Evolutionary conservation across 2,113 vertebrate genomes (phyloP).

Genomic region (Bothrops jararaca): DNA sequence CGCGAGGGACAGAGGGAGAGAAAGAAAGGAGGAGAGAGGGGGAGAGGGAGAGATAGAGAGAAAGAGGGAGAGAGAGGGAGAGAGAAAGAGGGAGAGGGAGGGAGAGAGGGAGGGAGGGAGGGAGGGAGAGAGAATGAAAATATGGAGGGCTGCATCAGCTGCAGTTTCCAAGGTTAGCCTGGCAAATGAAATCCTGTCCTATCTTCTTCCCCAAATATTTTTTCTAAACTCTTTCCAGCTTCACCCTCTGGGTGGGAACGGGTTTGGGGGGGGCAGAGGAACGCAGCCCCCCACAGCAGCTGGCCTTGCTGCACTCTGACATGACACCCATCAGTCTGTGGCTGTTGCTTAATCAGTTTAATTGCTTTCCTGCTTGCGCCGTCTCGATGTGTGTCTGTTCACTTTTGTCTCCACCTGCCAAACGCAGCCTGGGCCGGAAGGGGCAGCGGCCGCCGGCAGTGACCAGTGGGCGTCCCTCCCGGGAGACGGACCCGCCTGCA

Average conservation of each 20-base stretch:
- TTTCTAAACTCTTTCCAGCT: not conserved
- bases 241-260: not conserved
- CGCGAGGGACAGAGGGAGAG: fast-evolving
- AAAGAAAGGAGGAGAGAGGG: fast-evolving
- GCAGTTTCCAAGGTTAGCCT: not conserved
- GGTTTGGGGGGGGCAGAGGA: not conserved
- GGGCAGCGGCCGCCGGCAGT: not conserved
- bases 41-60: not conserved
- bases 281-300: not conserved
- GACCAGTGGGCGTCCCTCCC: not conserved
- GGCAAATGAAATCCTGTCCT: not conserved
- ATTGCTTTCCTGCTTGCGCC: not conserved
- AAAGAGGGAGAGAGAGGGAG: not conserved
- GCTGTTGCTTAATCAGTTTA: conserved; percentile 11
- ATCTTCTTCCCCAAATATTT: not conserved
- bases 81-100: not conserved
- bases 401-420: not conserved
- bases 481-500: not conserved
- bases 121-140: too few relatives aligned
- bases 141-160: too few relatives aligned
- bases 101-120: too few relatives aligned
- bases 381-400: not conserved
- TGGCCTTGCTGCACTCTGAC: not conserved
- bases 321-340: not conserved
- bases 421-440: not conserved